Base-by-base conservation (phyloP, 2,888 invertebrate species). In the Anodontia alba region DNA sequence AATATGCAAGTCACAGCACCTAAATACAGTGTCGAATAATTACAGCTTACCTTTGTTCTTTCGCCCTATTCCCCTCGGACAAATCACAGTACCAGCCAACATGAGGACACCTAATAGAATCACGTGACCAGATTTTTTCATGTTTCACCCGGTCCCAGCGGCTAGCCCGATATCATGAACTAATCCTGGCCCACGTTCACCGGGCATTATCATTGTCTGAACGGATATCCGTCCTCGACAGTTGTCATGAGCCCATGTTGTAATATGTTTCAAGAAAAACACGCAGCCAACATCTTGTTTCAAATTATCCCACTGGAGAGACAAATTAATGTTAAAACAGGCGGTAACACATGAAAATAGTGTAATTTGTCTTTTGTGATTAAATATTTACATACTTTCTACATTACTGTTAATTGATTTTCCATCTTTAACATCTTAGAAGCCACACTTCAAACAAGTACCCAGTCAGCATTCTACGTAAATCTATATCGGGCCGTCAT, bases 321-420 rank as follows among this genome's bases (percentile, higher is more conserved):
- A 62, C 20, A 15, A 33, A 62, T 62, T 62, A 33, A 62, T 33
- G 62, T 33, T 62, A 62, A 62, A 62, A 62, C 62, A 62, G 62
- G 33, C 62, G 62, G 10, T 62, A 62, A 62, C 62, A 62, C 62
- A 33, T 31, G 10, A 17, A 62, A 33, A 62, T 62, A 33, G 29
- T 62, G 62, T 62, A 62, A 62, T 62, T 33, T 62, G 62, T 62
- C 62, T 62, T 62, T 62, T 62, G 31, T 62, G 62, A 62, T 33
- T 62, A 33, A 62, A 62, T 33, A 62, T 62, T 62, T 62, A 62
- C 62, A 62, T 62, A 20, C 17, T 33, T 23, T 17, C 33, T 33
- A 33, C 31, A 62, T 62, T 62, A 33, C 33, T 20, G 62, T n/a
- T 62, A 62, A 62, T 62, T 62, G 62, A 62, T 31, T 62, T 62